These are phyloP conservation scores for Pegea sp. DNA, from an alignment of 23 tunicate genomes.

Conservation along the genomic window DNA sequence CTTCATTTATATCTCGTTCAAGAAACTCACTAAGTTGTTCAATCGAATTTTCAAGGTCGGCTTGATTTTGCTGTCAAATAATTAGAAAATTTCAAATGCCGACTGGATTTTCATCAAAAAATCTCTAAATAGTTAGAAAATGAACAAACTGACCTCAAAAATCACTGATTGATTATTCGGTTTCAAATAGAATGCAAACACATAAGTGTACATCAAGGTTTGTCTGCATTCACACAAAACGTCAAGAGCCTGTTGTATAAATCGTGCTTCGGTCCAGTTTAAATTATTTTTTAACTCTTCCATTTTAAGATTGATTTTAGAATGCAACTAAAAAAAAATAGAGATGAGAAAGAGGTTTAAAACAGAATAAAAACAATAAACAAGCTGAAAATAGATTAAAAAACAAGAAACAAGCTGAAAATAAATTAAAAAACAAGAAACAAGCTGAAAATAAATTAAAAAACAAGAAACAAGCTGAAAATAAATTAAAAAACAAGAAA, in stretches of 20 bases:
- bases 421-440: too few relatives aligned
- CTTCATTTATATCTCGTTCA: constrained; percentile 85
- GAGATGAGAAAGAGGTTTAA: not conserved
- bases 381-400: too few relatives aligned
- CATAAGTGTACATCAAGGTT: constrained; percentile 97
- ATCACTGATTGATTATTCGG: constrained; percentile 66
- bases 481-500: too few relatives aligned
- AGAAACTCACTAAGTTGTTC: constrained; percentile 72
- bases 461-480: not conserved
- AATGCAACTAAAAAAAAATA: constrained; percentile 21
- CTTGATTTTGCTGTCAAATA: constrained; percentile 61
- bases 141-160: constrained; percentile 33
- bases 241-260: too few relatives aligned
- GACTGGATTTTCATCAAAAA: not conserved
- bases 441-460: constrained; percentile 1
- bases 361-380: too few relatives aligned
- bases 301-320: constrained; percentile 67
- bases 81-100: not conserved
- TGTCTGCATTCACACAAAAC: constrained; percentile 75
- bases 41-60: constrained; percentile 75
- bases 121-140: not conserved
- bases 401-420: too few relatives aligned
- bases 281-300: too few relatives aligned
- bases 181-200: constrained; percentile 84
- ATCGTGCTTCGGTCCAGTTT: too few relatives aligned